Evolutionary conservation across 2,113 vertebrate species (phyloP).

Genomic region (Neotragus moschatus): DNA sequence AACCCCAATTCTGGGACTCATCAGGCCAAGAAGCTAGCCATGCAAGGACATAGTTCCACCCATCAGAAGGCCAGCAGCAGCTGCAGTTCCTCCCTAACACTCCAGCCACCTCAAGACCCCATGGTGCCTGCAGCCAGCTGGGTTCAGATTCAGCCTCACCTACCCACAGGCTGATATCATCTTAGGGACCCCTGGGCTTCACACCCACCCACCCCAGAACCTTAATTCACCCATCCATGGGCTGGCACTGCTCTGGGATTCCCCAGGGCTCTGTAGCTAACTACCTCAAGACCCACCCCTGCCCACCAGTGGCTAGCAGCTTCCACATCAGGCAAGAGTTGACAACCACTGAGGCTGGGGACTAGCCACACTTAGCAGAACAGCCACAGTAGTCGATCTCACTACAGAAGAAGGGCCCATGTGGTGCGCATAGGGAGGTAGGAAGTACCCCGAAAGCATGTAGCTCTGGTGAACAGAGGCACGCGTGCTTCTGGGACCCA

Average conservation of each 20-base stretch:
- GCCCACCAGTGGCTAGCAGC: not conserved
- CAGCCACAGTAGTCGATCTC: not conserved
- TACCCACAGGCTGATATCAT: not conserved
- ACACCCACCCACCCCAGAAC: not conserved
- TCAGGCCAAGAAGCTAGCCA: not conserved
- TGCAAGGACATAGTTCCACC: not conserved
- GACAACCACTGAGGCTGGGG: not conserved
- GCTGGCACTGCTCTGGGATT: not conserved
- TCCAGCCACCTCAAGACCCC: not conserved
- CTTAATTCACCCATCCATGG: not conserved
- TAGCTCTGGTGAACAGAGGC: not conserved
- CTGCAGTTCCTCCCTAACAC: not conserved
- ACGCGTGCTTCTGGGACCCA: not conserved
- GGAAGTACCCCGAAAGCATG: not conserved
- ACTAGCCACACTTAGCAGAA: not conserved
- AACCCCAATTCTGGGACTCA: not conserved
- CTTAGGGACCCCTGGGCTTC: not conserved
- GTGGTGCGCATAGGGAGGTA: not conserved
- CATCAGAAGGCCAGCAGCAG: not conserved
- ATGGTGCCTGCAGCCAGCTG: not conserved
- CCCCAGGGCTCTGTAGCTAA: not conserved
- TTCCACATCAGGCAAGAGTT: not conserved
- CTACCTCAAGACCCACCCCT: not conserved
- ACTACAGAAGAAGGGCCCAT: not conserved
- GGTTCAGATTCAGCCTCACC: not conserved